Evolutionary conservation across 2,888 invertebrate species (phyloP), one percentile per base, ranked within the genome.

Genomic region (Agonopterix alstromeriana): DNA sequence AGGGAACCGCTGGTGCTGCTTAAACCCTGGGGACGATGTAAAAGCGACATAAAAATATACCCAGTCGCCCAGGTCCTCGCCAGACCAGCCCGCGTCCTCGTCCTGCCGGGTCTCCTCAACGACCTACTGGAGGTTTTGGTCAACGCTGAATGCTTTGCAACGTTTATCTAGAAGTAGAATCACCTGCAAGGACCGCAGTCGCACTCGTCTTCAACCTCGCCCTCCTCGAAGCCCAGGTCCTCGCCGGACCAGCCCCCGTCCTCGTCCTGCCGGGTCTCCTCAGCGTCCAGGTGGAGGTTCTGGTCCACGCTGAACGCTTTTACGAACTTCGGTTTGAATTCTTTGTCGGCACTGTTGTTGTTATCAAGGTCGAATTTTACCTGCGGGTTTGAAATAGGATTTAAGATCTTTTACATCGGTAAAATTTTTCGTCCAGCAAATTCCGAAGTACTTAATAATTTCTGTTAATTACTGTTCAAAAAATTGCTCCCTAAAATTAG

Each of bases 41-140:
- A 14, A 14, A 14, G 14, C 14, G 14, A 14, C 14, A 14, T 14
- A 1, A 14, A 14, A 14, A 14, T 14, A 14, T 14, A 14, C n/a
- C n/a, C n/a, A n/a, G n/a, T n/a, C n/a, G n/a, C 85, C 84, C 1
- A 83, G 63, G 62, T 86, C 85, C 52, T 82, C 82, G 0, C 82
- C 84, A 0, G 79, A 76, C 41, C 63, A 67, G 1, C 61, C 72
- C n/a, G 48, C 57, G 36, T 63, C 51, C 10, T 61, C 66, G 45
- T 54, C 60, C 14, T 14, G 14, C 14, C 14, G 1, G 2, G 14
- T 14, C 14, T 14, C 14, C 14, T 14, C 14, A 5, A 41, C 10
- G 17, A 74, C 66, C 14, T 67, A 56, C 14, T 76, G 82, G 53
- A 72, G 42, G 27, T 72, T 67, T 5, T 66, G 70, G 47, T 73